Evolutionary conservation across 2,888 invertebrate genomes (phyloP).

Genomic region (Malthinus flaveolus): DNA sequence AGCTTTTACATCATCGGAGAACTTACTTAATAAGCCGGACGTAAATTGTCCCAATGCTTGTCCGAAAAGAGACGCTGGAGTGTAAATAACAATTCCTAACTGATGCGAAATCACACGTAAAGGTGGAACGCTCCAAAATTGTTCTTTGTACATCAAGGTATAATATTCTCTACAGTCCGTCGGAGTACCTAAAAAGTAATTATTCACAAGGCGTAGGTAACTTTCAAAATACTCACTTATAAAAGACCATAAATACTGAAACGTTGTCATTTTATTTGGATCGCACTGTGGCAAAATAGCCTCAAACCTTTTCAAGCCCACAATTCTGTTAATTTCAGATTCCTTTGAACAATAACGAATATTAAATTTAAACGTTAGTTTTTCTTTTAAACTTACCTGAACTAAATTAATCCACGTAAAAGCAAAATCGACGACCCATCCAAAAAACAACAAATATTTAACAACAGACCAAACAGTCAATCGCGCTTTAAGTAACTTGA

Average conservation of each 20-base stretch:
- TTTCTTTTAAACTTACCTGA: conserved; percentile 16
- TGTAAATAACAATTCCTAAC: conserved; percentile 22
- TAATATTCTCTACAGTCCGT: conserved; percentile 25
- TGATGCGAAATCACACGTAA: conserved; percentile 26
- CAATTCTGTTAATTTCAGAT: conserved; percentile 30
- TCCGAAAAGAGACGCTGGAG: conserved; percentile 23
- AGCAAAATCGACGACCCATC: conserved; percentile 29
- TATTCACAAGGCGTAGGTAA: background rate
- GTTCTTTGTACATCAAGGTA: conserved; percentile 18
- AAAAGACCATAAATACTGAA: conserved; percentile 17
- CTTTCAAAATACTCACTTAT: conserved; percentile 15
- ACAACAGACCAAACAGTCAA: conserved; percentile 25
- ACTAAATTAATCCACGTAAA: conserved; percentile 30
- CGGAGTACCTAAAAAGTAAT: conserved; percentile 12
- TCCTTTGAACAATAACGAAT: conserved; percentile 18
- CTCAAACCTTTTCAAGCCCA: conserved; percentile 18
- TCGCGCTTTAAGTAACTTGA: conserved; percentile 27
- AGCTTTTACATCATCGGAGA: background rate
- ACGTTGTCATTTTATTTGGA: conserved; percentile 25
- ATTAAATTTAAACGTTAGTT: background rate
- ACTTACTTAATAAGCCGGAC: conserved; percentile 20
- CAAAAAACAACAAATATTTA: conserved; percentile 29
- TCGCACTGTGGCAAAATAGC: conserved; percentile 24
- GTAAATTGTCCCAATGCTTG: conserved; percentile 20
- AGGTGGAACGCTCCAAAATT: conserved; percentile 24